Percentiles rank a stretch among this genome's conserved stretches.
Conservation (phyloP, 2,888 invertebrate genomes). For the Autographa pulchrina region DNA sequence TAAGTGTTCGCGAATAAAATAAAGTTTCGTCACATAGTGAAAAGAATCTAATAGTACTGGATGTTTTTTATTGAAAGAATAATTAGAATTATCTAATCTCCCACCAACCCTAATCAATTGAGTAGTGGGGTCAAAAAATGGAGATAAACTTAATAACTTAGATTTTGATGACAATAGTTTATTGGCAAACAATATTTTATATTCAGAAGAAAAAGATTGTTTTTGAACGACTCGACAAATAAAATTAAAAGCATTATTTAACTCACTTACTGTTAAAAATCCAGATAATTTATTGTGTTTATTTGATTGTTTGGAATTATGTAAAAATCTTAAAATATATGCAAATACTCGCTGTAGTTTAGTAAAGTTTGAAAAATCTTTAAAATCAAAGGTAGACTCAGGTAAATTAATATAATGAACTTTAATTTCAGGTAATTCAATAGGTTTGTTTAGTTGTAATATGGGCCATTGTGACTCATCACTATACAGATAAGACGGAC, state of each 20-base stretch:
- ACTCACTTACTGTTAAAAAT: constrained; percentile 5
- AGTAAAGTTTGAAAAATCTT: constrained; percentile 8
- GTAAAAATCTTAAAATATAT: constrained; percentile 6
- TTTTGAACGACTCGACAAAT: constrained; percentile 2
- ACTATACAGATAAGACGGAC: background rate
- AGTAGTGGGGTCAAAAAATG: constrained; percentile 31
- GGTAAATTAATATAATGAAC: background rate
- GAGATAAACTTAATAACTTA: constrained; percentile 3
- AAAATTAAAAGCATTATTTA: background rate
- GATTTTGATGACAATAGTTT: constrained; percentile 21
- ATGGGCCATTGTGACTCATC: background rate
- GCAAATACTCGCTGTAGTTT: constrained; percentile 6
- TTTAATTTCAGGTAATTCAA: background rate
- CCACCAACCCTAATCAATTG: constrained; percentile 35
- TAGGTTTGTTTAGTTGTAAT: background rate
- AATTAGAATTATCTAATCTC: constrained; percentile 27
- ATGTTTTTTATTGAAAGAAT: constrained; percentile 15
- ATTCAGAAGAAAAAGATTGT: constrained; percentile 20
- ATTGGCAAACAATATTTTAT: constrained; percentile 24
- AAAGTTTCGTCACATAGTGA: constrained; percentile 44
- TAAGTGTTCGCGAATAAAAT: constrained; percentile 44
- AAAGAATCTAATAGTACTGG: constrained; percentile 34
- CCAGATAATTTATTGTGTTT: background rate
- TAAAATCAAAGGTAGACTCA: constrained; percentile 1
- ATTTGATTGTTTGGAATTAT: background rate